Evolutionary conservation across 2,113 vertebrate genomes (phyloP), one percentile per base, ranked within the genome.

Genomic region (Terrapene triunguis): DNA sequence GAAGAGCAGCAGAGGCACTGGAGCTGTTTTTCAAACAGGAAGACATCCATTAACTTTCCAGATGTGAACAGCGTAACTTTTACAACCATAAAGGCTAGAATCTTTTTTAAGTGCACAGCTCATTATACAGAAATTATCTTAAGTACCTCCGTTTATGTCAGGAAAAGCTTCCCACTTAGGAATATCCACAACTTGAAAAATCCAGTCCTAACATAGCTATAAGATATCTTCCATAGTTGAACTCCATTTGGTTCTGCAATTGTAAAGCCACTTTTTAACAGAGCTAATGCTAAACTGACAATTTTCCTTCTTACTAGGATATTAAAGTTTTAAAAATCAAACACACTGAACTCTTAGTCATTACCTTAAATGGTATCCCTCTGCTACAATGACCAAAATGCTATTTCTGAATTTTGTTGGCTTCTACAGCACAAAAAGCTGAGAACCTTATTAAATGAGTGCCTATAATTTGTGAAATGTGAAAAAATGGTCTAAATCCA

Each of bases 401-500:
- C 17, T 87, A 82, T 53, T 48, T 93, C 82, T 93, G 72, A 51
- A 83, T 62, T 57, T 35, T 44, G 53, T 81, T 81, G 42, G 48
- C 5, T 89, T 90, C 51, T 48, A 25, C 12, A 79, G 78, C 22
- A 69, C 8, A 27, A 62, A 22, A 29, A 59, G 78, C 38, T n/a
- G 55, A 76, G 74, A 50, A 21, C 29, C 59, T 22, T 57, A 7
- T 53, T 78, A 29, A 74, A 72, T 55, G 57, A 80, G 2, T 13
- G 9, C 55, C 21, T 65, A 87, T 47, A 54, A 59, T 65, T 87
- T 80, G 76, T 89, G n/a, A 83, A 47, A 32, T 21, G 4, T 6
- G 8, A 1, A 50, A 72, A 72, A 29, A 44, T 29, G 6, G 42
- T 47, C 38, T 11, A 82, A 32, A 48, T 50, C 3, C 0, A 0